Evolutionary conservation across 1,140 invertebrate genomes (phyloP), one percentile per base, ranked within the genome.

Genomic region (Orussus abietinus): DNA sequence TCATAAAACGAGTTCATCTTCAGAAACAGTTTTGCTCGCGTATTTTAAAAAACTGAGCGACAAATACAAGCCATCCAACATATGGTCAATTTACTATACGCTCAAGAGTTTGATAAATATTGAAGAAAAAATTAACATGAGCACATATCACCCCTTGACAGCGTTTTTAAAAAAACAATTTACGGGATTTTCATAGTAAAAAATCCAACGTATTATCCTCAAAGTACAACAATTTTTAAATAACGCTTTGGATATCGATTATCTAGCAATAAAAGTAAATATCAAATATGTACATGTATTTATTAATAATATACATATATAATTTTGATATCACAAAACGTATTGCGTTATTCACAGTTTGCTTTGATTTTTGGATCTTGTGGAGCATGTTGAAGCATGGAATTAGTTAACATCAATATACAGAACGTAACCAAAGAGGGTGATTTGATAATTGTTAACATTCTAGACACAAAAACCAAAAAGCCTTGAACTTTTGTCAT

Each of bases 291-390:
- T 25, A 25, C 22, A 25, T 25, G 22, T n/a, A 25, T 7, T 25
- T 7, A 7, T 25, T 25, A n/a, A 7, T 7, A n/a, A 25, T 7
- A 25, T 25, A 25, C 22, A 25, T 25, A 25, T n/a, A 25, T 7
- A 7, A 25, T 32, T 32, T 32, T 32, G 6, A 32, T 13, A 32
- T 32, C 9, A 7, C 5, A 10, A 9, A 32, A 14, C 11, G 7
- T 18, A 35, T 7, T 15, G 20, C 20, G 33, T 35, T 35, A 29
- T 47, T 46, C 38, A 31, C 34, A 25, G 46, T 39, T 48, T 32
- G 22, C 40, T 11, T 19, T 42, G 21, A 42, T 47, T 25, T 21
- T 47, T 11, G 45, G 45, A 4, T 26, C 37, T 14, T 10, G 31
- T 35, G 45, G 41, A n/a, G 41, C 28, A 21, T 48, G 46, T 38